Evolutionary conservation across 2,797 vertebrate species (phyloP).

Genomic region (Pseudotriccus pelzelni): DNA sequence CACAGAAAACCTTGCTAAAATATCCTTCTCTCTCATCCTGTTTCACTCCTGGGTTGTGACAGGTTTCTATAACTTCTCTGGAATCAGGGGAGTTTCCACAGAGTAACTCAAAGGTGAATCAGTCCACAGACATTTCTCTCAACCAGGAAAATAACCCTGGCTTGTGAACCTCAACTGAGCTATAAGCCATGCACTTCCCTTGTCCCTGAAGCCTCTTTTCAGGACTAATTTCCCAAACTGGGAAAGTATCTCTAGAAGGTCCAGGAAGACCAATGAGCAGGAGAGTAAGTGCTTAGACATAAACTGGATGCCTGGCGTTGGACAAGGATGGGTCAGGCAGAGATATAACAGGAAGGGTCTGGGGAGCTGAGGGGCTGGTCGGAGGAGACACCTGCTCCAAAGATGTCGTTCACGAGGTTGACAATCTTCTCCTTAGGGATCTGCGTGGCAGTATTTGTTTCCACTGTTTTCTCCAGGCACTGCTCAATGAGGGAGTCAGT

Average conservation of each 20-base stretch:
- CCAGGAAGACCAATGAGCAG: neutral
- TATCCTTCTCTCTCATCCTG: neutral
- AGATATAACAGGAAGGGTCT: neutral
- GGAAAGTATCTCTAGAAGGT: neutral
- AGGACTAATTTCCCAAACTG: neutral
- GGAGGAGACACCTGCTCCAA: slow-evolving; percentile 73
- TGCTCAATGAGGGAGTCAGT: slow-evolving; percentile 87
- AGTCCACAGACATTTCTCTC: neutral
- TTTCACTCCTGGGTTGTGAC: neutral
- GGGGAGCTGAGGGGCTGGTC: neutral
- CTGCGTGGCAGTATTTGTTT: slow-evolving; percentile 69
- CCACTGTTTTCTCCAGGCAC: slow-evolving; percentile 80
- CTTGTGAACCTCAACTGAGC: neutral
- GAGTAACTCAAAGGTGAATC: neutral
- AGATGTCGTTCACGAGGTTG: slow-evolving; percentile 87
- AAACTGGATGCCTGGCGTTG: neutral
- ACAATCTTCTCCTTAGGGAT: slow-evolving; percentile 85
- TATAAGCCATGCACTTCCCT: accelerated
- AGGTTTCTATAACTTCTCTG: neutral
- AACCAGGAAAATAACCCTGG: neutral
- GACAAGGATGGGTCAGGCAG: neutral
- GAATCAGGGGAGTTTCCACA: neutral
- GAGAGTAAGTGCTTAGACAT: neutral
- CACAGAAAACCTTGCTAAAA: neutral
- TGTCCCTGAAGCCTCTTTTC: neutral